Base-by-base conservation (phyloP, 2,888 invertebrate genomes). In the Drosophila barbarae region DNA sequence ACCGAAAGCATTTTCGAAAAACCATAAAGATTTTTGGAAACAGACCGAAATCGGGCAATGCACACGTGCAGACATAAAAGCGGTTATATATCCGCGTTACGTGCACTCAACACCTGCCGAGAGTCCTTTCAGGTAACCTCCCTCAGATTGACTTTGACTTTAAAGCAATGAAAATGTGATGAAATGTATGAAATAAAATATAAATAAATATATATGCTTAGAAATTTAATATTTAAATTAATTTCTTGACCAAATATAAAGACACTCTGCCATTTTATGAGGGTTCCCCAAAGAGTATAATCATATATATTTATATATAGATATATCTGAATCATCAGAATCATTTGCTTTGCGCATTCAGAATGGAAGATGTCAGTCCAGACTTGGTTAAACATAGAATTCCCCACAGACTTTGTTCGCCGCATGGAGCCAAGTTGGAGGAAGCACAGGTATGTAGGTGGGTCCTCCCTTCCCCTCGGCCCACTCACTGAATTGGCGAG, bases 71-170 rank as follows among this genome's bases (percentile, higher is more conserved):
- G 47, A 71, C 57, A 71, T 65, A 71, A 66, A 71, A 65, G 57
- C 70, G 65, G 42, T 46, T 52, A 55, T 49, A 56, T 38, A 46
- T 28, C 49, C 44, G 15, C 44, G 57, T 69, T 66, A 77, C 77
- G 72, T 79, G 77, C 72, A 71, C 69, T 77, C 74, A 71, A 74
- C 77, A 75, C 77, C 75, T 75, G 74, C 47, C 50, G 26, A 68
- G 46, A 52, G 59, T 35, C 52, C 41, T 41, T 47, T 51, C 44
- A 39, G 39, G 15, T 21, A 13, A 15, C 26, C 38, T 0, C 38
- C 21, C 18, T 18, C 18, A 18, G 1, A 12, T n/a, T 18, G 1
- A 6, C 7, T 12, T 6, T 13, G 46, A 2, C 8, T 9, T 30
- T 18, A 18, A 46, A 18, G 44, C 18, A 28, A 28, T 44, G 4